A percentile compares a stretch with the other conserved stretches of the same genome.
Conservation (phyloP, 2,797 vertebrate species). For the Lepilemur septentrionalis region DNA sequence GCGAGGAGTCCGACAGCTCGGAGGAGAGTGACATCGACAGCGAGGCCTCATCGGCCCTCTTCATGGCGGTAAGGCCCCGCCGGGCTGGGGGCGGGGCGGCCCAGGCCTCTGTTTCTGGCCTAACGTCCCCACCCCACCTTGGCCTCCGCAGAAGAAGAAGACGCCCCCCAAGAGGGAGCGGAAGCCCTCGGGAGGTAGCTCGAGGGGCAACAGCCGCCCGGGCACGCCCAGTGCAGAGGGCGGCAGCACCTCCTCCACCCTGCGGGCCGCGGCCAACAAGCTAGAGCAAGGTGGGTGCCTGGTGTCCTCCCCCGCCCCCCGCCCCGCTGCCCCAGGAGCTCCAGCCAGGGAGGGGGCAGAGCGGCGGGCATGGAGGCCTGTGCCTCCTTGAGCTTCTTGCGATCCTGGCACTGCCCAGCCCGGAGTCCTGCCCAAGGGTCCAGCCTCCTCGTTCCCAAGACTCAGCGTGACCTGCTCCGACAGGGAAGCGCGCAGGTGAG, state of each 20-base stretch:
- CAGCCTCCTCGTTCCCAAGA: not conserved
- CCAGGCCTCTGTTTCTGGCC: accelerated
- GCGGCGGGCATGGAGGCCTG: conserved; percentile 88
- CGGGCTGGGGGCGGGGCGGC: accelerated
- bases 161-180: conserved; percentile 93
- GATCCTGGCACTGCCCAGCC: not conserved
- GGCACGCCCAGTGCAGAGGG: conserved; percentile 91
- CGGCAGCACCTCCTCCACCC: conserved; percentile 89
- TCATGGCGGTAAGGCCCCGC: conserved; percentile 87
- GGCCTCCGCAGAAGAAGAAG: conserved; percentile 89
- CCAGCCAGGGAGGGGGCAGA: accelerated
- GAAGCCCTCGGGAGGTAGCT: conserved; percentile 91
- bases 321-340: not conserved
- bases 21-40: conserved; percentile 95
- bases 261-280: conserved; percentile 92
- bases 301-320: not conserved
- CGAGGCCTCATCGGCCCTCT: conserved; percentile 92
- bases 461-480: not conserved
- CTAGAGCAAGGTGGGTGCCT: conserved; percentile 89
- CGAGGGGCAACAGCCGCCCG: conserved; percentile 90
- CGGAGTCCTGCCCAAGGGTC: not conserved
- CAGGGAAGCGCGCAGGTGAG: conserved; percentile 81
- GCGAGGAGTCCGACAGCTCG: conserved; percentile 92
- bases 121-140: not conserved
- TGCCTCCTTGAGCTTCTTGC: not conserved